Evolutionary conservation across 2,113 vertebrate genomes (phyloP).

Genomic region (Engraulis encrasicolus): DNA sequence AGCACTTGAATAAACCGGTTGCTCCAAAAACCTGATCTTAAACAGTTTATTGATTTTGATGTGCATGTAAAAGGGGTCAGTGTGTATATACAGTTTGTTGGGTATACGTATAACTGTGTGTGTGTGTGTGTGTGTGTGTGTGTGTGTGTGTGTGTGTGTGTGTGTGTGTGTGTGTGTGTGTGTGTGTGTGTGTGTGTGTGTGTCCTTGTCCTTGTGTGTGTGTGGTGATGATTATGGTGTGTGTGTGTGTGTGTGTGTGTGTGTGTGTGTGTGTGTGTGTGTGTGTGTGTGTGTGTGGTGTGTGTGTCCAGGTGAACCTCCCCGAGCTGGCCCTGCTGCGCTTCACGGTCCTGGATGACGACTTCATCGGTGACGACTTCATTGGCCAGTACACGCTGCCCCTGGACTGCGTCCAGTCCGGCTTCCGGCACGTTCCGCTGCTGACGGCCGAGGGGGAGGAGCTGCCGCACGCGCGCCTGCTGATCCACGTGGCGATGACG

Average conservation of each 20-base stretch:
- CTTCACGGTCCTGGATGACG: slow-evolving; percentile 93
- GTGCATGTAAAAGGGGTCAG: too few species aligned
- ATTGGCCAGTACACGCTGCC: slow-evolving; percentile 95
- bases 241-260: too few species aligned
- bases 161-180: neutral
- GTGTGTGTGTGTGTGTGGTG: too few species aligned
- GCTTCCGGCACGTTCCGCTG: slow-evolving; percentile 89
- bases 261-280: too few species aligned
- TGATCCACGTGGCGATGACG: slow-evolving; percentile 93
- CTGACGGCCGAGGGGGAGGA: slow-evolving; percentile 89
- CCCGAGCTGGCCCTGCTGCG: slow-evolving; percentile 95
- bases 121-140: neutral
- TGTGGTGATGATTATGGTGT: too few species aligned
- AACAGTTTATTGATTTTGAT: too few species aligned
- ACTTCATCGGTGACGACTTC: slow-evolving; percentile 94
- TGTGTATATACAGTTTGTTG: too few species aligned
- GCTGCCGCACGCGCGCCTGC: slow-evolving; percentile 84
- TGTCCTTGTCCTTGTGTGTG: too few species aligned
- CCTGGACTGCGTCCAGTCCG: slow-evolving; percentile 91
- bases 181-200: neutral
- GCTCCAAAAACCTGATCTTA: too few species aligned
- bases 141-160: neutral
- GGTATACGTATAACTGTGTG: too few species aligned
- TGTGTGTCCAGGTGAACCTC: slow-evolving; percentile 69
- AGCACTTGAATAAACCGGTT: too few species aligned